phyloP scores from a whole-genome alignment of 1,140 invertebrate species.

The Sinella curviseta region DNA sequence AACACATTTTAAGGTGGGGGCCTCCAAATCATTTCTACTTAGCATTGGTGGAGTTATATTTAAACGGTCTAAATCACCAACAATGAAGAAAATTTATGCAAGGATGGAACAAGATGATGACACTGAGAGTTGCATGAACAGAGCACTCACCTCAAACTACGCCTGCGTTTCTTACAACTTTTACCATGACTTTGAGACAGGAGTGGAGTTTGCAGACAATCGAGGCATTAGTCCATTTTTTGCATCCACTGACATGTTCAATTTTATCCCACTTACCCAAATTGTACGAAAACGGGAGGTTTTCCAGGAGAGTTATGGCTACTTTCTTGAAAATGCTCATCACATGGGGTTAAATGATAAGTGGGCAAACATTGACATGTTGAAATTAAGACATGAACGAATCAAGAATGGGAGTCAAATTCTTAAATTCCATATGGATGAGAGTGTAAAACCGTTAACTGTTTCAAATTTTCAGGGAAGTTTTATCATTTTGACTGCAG shows the following conservation, averaged over 20 bases:
- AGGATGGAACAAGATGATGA: not conserved
- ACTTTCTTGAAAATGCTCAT: not conserved
- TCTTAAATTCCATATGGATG: not conserved
- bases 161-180: not conserved
- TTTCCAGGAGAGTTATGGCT: not conserved
- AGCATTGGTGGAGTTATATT: not conserved
- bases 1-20: not conserved
- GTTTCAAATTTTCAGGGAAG: not conserved
- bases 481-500: not conserved
- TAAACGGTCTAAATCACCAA: not conserved
- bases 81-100: not conserved
- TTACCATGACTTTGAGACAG: not conserved
- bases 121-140: not conserved
- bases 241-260: not conserved
- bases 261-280: not conserved
- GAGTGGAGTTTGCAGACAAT: not conserved
- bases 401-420: not conserved
- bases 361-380: not conserved
- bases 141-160: too few relatives aligned
- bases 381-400: not conserved
- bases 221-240: not conserved
- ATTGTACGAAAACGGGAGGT: too few relatives aligned
- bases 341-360: constrained; percentile 6
- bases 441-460: not conserved
- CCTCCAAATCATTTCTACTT: not conserved